Base-by-base conservation (phyloP, 2,888 invertebrate species). In the Pheosia tremula region DNA sequence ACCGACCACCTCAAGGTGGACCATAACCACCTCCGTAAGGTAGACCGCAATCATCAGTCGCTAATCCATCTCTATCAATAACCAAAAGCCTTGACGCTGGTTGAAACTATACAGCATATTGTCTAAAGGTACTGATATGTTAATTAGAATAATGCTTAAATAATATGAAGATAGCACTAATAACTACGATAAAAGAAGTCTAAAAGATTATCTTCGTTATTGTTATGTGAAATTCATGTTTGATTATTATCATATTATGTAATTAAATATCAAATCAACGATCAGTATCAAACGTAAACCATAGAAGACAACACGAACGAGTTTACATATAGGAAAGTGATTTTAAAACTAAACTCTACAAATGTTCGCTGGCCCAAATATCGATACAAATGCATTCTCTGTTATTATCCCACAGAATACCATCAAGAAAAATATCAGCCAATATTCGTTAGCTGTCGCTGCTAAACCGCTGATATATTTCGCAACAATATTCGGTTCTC, bases 391-490 rank as follows among this genome's bases (percentile, higher is more conserved):
- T n/a, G 11, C 45, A 6, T 57, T 47, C 24, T 62, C 49, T 41
- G 62, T 64, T 6, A 67, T 61, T 11, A 60, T 62, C 50, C 13
- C 57, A 0, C 69, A 62, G 13, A 62, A 64, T 9, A 38, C 52
- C 50, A 10, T 13, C 0, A 56, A 45, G 10, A 8, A 67, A 56
- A 61, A 61, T 54, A 62, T 69, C 39, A 53, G 66, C 0, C 58
- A 72, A 36, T 71, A 72, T 56, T 81, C 85, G 4, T 59, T 82
- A 39, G 75, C 71, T 0, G 63, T 79, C 54, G 79, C 87, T 49
- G 68, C 77, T n/a, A 86, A 84, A 63, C 86, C 87, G 7, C 73
- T 89, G 3, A 69, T 78, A 43, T 74, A 80, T 60, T 79, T 84
- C 55, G 67, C 78, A 10, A 76, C 83, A 8, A 9, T 86, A 41